A percentile compares a stretch with the other conserved stretches of the same genome.
Conservation (phyloP, 2,797 vertebrate genomes). For the Cossypha heuglini region DNA sequence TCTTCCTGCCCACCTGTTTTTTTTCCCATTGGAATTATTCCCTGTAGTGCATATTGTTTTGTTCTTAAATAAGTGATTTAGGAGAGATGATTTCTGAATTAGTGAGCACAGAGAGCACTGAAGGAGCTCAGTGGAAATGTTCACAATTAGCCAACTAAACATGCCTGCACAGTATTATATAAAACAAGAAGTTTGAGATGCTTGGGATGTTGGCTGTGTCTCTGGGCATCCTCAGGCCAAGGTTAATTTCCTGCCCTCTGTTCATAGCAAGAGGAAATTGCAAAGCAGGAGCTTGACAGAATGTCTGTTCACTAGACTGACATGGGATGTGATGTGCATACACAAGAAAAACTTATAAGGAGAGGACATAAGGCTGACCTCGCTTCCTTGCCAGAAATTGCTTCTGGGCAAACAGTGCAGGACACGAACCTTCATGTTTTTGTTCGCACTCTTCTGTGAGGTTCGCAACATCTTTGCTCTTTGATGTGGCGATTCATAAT, state of each 20-base stretch:
- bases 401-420: neutral
- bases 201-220: neutral
- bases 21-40: neutral
- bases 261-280: conserved; percentile 12
- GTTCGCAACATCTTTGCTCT: neutral
- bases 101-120: neutral
- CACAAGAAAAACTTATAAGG: neutral
- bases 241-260: conserved; percentile 39
- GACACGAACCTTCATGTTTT: accelerated
- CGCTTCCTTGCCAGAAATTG: neutral
- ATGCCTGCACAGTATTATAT: neutral
- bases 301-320: neutral
- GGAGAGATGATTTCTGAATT: neutral
- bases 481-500: neutral
- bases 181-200: neutral
- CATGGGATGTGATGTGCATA: neutral
- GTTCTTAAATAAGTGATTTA: neutral
- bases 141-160: neutral
- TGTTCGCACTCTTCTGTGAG: neutral
- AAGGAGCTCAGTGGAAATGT: neutral
- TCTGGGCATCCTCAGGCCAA: neutral
- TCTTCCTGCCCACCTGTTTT: neutral
- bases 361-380: neutral
- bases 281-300: neutral
- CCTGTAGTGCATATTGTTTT: neutral